Conservation (phyloP, 2,113 vertebrate genomes). For the Dasyornis broadbenti region DNA sequence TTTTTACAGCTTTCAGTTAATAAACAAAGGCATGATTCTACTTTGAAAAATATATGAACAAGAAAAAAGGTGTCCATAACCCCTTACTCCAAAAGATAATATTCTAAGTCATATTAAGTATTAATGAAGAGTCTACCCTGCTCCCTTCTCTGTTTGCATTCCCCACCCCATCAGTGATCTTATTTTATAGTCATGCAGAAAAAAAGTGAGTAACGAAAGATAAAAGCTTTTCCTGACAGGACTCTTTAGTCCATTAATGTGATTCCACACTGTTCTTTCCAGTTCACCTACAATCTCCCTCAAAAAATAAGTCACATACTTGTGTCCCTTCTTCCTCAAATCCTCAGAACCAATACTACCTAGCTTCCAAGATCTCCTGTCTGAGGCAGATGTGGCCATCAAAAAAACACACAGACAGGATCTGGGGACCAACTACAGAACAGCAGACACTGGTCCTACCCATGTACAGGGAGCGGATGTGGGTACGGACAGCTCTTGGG, state of each 20-base stretch:
- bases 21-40: not conserved
- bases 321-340: not conserved
- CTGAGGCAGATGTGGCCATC: not conserved
- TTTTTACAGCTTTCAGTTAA: not conserved
- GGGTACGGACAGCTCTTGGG: not conserved
- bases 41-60: not conserved
- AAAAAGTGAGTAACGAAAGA: not conserved
- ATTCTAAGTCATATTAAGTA: not conserved
- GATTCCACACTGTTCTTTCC: not conserved
- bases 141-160: not conserved
- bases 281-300: not conserved
- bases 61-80: not conserved
- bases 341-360: not conserved
- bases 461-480: accelerated
- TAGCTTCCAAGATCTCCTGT: not conserved
- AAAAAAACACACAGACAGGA: not conserved
- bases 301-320: not conserved
- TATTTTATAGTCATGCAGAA: not conserved
- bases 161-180: not conserved
- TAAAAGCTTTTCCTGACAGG: slow-evolving; percentile 9
- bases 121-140: not conserved
- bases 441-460: not conserved
- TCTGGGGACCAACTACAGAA: not conserved
- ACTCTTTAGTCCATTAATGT: not conserved
- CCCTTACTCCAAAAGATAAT: not conserved